These are phyloP conservation scores for Disparrhopalites patrizii DNA, from an alignment of 2,888 invertebrate species.

Conservation along the genomic window DNA sequence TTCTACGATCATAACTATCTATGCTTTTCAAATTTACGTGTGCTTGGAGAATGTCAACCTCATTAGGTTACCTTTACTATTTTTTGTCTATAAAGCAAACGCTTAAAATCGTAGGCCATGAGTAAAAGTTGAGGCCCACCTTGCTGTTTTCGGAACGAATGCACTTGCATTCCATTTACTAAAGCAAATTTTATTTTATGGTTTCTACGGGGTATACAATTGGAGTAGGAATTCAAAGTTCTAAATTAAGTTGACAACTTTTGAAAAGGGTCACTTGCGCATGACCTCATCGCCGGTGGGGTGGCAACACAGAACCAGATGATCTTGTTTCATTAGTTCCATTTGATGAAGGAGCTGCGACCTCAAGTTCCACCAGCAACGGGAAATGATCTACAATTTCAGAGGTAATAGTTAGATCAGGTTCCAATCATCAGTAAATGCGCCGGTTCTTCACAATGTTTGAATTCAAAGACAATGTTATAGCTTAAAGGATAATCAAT, in stretches of 20 bases:
- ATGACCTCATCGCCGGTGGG: conserved; percentile 25
- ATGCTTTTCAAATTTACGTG: too few relatives aligned
- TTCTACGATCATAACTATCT: too few relatives aligned
- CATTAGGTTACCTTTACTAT: too few relatives aligned
- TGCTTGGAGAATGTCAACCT: too few relatives aligned
- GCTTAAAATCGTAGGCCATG: background rate
- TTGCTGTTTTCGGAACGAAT: background rate
- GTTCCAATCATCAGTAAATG: too few relatives aligned
- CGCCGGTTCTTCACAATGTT: too few relatives aligned
- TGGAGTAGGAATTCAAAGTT: conserved; percentile 1
- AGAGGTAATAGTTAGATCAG: too few relatives aligned
- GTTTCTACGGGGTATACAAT: background rate
- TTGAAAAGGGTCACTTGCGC: too few relatives aligned
- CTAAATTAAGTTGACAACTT: background rate
- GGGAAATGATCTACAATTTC: conserved; percentile 87
- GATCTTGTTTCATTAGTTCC: conserved; percentile 24
- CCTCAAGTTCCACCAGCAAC: conserved; percentile 82
- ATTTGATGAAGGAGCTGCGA: conserved; percentile 56
- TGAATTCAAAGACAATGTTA: too few relatives aligned
- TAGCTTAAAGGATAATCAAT: too few relatives aligned
- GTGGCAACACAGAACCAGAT: conserved; percentile 16
- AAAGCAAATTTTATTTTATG: conserved; percentile 10
- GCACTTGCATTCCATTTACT: background rate
- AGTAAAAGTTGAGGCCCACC: too few relatives aligned
- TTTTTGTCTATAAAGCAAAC: too few relatives aligned